Evolutionary conservation across 2,797 vertebrate species (phyloP).

Genomic region (Aplochiton taeniatus): DNA sequence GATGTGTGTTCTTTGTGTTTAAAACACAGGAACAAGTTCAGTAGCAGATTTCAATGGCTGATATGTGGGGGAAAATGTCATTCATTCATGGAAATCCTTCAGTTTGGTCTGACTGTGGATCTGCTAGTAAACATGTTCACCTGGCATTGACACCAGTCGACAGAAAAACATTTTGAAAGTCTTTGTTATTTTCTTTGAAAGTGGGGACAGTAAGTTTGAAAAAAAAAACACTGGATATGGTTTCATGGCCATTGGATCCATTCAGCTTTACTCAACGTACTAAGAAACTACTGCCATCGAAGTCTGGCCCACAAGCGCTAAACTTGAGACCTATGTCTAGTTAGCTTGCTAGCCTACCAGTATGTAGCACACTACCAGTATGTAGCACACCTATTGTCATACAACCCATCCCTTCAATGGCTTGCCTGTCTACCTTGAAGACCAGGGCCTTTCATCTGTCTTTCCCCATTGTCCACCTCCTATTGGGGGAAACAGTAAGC

Average conservation of each 20-base stretch:
- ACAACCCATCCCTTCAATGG: conserved; percentile 48
- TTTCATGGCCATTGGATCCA: conserved; percentile 29
- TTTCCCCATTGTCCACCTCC: conserved; percentile 50
- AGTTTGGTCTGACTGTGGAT: too few species aligned
- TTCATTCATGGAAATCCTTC: too few species aligned
- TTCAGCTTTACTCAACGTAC: neutral
- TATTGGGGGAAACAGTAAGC: conserved; percentile 54
- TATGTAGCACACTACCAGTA: conserved; percentile 19
- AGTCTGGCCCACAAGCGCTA: conserved; percentile 11
- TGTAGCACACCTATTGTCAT: conserved; percentile 18
- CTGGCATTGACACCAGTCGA: too few species aligned
- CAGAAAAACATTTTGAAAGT: too few species aligned
- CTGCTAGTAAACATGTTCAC: too few species aligned
- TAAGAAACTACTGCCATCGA: too few species aligned
- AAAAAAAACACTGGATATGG: too few species aligned
- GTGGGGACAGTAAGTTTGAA: too few species aligned
- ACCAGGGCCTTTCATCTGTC: conserved; percentile 48
- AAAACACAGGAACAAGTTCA: neutral
- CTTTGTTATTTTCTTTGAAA: too few species aligned
- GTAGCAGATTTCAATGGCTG: too few species aligned
- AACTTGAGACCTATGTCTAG: conserved; percentile 4
- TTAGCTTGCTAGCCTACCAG: conserved; percentile 23
- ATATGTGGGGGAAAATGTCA: too few species aligned
- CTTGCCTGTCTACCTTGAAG: conserved; percentile 37
- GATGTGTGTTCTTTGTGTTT: neutral